Conservation (phyloP, 2,888 invertebrate species). For the Cheilosia pagana region DNA sequence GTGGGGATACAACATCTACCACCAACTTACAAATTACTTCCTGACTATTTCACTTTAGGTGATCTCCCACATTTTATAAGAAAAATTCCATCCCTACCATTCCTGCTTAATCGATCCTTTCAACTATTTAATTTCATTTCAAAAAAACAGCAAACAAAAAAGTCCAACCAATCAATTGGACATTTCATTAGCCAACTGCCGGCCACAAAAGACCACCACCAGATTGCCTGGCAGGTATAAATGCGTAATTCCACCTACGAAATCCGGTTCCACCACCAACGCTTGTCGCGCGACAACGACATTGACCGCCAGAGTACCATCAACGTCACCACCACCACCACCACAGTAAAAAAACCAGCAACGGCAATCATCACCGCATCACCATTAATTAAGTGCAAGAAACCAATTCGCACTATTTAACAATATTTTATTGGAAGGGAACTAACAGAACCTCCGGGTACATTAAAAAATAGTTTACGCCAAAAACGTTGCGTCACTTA, state of each 20-base stretch:
- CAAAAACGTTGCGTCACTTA: constrained; percentile 62
- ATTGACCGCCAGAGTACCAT: constrained; percentile 33
- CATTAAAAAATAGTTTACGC: constrained; percentile 60
- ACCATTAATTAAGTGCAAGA: constrained; percentile 73
- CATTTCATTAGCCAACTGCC: constrained; percentile 60
- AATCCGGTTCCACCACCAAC: constrained; percentile 63
- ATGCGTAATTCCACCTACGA: constrained; percentile 68
- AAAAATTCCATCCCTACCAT: too few species aligned
- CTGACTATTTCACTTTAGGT: too few species aligned
- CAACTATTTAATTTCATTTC: constrained; percentile 50
- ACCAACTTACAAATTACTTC: too few species aligned
- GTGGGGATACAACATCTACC: too few species aligned
- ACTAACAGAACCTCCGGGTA: constrained; percentile 61
- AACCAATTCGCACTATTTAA: constrained; percentile 74
- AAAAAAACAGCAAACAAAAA: constrained; percentile 18
- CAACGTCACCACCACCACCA: background rate
- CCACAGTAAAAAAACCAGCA: background rate
- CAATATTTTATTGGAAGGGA: constrained; percentile 68
- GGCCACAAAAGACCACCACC: constrained; percentile 32
- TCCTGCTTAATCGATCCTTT: constrained; percentile 42
- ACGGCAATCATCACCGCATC: constrained; percentile 58
- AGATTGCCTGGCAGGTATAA: constrained; percentile 41
- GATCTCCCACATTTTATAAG: too few species aligned
- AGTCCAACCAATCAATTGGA: constrained; percentile 51
- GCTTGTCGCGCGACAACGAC: constrained; percentile 10